Conservation (phyloP, 2,113 vertebrate species). For the Prunella fulvescens region DNA sequence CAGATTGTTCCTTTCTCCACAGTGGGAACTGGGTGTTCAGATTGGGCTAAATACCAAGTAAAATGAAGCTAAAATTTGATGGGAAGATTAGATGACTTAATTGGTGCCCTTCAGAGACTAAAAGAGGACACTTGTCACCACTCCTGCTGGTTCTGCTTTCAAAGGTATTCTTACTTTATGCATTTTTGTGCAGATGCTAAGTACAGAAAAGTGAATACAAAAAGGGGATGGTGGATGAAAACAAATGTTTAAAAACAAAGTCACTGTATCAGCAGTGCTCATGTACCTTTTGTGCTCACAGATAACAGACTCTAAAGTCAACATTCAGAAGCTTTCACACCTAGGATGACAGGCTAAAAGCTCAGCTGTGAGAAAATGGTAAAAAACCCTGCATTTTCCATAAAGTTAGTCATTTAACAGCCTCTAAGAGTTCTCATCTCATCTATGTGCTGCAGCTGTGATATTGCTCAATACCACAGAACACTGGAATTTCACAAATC, state of each 20-base stretch:
- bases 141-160: neutral
- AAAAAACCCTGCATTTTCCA: neutral
- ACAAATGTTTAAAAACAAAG: neutral
- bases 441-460: neutral
- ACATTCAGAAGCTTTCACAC: neutral
- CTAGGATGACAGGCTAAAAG: neutral
- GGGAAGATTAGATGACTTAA: slow-evolving; percentile 49
- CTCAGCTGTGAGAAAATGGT: neutral
- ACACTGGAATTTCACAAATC: neutral
- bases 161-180: neutral
- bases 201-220: neutral
- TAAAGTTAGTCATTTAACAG: neutral
- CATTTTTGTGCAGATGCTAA: neutral
- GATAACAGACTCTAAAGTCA: neutral
- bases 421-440: neutral
- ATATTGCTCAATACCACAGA: neutral
- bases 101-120: slow-evolving; percentile 43
- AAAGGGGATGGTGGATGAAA: neutral
- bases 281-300: neutral
- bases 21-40: slow-evolving; percentile 32
- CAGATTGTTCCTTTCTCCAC: slow-evolving; percentile 22
- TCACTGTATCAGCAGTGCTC: neutral
- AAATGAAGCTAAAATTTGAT: slow-evolving; percentile 44
- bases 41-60: slow-evolving; percentile 47
- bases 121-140: slow-evolving; percentile 10